Evolutionary conservation across 1,140 invertebrate species (phyloP).

Genomic region (Popillia japonica): DNA sequence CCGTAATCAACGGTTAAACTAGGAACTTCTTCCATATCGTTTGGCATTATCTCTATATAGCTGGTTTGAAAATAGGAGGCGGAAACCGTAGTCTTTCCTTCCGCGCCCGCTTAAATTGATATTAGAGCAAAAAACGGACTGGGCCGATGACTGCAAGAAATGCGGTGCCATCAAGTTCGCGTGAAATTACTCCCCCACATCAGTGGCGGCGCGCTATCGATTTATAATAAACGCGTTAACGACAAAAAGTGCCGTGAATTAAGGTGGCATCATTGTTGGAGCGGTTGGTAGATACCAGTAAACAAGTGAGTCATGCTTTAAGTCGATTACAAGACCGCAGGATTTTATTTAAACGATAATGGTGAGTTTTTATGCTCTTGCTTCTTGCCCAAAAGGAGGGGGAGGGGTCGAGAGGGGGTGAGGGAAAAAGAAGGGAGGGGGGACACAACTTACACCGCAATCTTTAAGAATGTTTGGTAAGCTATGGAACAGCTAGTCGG

Average conservation of each 20-base stretch:
- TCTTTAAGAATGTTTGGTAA: no score
- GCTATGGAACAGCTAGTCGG: no score
- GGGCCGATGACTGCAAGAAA: not conserved
- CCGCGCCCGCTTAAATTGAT: conserved; percentile 15
- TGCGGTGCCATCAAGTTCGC: conserved; percentile 8
- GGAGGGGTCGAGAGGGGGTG: no score
- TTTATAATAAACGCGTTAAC: conserved; percentile 15
- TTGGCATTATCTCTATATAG: conserved; percentile 22
- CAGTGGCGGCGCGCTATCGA: not conserved
- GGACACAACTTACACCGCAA: no score
- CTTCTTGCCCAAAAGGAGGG: no score
- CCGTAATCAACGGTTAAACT: conserved; percentile 24
- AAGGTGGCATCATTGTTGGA: not conserved
- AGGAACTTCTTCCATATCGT: conserved; percentile 24
- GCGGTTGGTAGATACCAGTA: no score
- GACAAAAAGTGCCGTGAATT: not conserved
- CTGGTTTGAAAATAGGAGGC: not conserved
- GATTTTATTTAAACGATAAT: no score
- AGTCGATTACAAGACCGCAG: no score
- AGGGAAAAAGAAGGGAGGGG: no score
- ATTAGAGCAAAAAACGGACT: not conserved
- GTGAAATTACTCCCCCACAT: not conserved
- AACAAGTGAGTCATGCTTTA: no score
- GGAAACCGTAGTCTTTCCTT: not conserved
- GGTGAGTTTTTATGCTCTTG: no score